Evolutionary conservation across 2,888 invertebrate species (phyloP).

Genomic region (Epinotia bilunana): DNA sequence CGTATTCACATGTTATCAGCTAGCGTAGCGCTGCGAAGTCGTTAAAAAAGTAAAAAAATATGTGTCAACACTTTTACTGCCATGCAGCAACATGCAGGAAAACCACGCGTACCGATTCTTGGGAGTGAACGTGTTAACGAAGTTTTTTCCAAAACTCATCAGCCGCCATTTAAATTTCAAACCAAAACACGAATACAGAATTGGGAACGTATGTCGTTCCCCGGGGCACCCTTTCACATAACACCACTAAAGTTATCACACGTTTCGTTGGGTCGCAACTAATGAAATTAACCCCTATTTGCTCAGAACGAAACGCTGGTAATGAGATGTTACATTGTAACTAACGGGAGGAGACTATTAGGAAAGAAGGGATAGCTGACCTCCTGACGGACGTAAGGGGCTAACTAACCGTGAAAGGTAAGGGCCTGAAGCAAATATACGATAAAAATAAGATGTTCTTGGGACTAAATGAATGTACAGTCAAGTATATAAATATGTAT

Average conservation of each 20-base stretch:
- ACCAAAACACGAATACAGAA: constrained; percentile 36
- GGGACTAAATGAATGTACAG: background rate
- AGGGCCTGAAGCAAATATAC: constrained; percentile 22
- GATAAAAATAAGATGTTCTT: constrained; percentile 6
- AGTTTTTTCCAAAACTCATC: constrained; percentile 2
- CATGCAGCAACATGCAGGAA: too few species aligned
- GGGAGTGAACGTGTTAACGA: too few species aligned
- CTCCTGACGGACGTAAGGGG: constrained; percentile 38
- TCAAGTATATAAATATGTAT: too few species aligned
- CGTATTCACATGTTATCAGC: too few species aligned
- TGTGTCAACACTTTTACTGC: too few species aligned
- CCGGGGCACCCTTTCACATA: constrained; percentile 74
- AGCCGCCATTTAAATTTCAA: constrained; percentile 19
- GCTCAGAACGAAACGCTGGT: constrained; percentile 70
- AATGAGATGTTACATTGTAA: constrained; percentile 75
- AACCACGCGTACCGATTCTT: too few species aligned
- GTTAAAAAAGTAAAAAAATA: too few species aligned
- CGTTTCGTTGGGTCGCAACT: constrained; percentile 81
- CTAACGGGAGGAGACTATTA: constrained; percentile 53
- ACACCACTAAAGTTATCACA: constrained; percentile 82
- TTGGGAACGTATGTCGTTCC: constrained; percentile 56
- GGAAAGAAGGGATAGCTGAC: constrained; percentile 43
- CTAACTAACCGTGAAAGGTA: constrained; percentile 40
- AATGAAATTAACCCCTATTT: constrained; percentile 83
- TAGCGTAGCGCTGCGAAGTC: too few species aligned